Percentiles rank a stretch among this genome's conserved stretches.
These are phyloP conservation scores for Drosophila nebulosa DNA, from an alignment of 1,140 invertebrate genomes.

Conservation along the genomic window DNA sequence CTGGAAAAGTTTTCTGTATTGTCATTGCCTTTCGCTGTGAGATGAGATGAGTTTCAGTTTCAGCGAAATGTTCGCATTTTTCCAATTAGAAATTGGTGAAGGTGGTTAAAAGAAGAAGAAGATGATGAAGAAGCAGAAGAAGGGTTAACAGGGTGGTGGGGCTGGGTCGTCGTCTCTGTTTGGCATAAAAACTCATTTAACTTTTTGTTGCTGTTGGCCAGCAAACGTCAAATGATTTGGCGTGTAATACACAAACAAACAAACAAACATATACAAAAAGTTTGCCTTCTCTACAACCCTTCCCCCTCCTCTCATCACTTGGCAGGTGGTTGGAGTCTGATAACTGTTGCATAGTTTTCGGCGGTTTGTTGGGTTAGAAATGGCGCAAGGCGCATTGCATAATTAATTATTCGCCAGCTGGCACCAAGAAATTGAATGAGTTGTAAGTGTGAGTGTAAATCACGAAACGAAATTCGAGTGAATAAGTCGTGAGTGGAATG, in stretches of 20 bases:
- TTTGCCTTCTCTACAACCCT: conserved; percentile 23
- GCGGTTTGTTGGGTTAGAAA: background rate
- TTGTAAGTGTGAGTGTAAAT: background rate
- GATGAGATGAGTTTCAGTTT: conserved; percentile 20
- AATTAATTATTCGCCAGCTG: conserved; percentile 62
- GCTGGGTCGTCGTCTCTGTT: background rate
- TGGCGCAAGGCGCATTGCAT: conserved; percentile 55
- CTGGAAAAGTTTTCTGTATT: conserved; percentile 71
- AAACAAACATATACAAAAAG: conserved; percentile 25
- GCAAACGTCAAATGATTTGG: conserved; percentile 65
- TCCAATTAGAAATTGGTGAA: conserved; percentile 62
- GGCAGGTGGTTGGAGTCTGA: conserved; percentile 36
- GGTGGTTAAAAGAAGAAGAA: background rate
- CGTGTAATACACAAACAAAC: conserved; percentile 48
- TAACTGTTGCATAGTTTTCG: conserved; percentile 72
- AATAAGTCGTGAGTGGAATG: background rate
- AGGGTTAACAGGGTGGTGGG: background rate
- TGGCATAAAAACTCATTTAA: conserved; percentile 75
- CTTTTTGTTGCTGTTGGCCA: conserved; percentile 46
- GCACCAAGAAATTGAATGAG: conserved; percentile 7
- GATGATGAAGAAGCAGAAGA: too few relatives aligned
- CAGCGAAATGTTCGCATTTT: conserved; percentile 53
- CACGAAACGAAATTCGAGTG: background rate
- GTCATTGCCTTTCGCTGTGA: conserved; percentile 55
- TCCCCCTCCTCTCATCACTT: background rate